phyloP scores from a whole-genome alignment of 2,113 vertebrate species.

The Heterotilapia buettikoferi region DNA sequence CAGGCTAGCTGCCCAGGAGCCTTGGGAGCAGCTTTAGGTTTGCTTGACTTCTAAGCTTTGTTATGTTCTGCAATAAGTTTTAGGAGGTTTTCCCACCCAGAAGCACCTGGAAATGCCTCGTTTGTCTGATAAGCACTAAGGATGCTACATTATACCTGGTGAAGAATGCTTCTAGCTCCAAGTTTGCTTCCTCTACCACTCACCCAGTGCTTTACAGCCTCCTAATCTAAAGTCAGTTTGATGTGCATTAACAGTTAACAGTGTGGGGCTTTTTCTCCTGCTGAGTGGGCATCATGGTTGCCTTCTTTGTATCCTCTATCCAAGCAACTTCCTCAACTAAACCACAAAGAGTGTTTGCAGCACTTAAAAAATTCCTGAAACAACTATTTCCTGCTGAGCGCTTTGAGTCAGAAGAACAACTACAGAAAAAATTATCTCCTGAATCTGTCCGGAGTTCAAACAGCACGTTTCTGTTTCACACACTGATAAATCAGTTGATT shows the following conservation, averaged over 20 bases:
- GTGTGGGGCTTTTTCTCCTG: not conserved
- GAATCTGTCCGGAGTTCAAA: not conserved
- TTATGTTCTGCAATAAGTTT: not conserved
- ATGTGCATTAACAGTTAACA: not conserved
- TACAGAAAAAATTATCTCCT: not conserved
- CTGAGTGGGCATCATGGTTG: not conserved
- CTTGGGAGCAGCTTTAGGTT: not conserved
- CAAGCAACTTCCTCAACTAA: not conserved
- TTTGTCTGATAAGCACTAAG: not conserved
- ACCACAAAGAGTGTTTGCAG: not conserved
- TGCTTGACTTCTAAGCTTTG: not conserved
- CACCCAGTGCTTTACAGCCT: not conserved
- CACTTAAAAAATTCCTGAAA: not conserved
- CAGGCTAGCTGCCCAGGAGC: fast-evolving
- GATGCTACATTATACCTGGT: not conserved
- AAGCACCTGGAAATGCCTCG: not conserved
- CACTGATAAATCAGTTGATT: not conserved
- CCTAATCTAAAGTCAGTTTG: not conserved
- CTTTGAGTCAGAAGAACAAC: fast-evolving
- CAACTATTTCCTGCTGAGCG: not conserved
- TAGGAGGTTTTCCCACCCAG: not conserved
- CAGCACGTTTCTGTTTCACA: not conserved
- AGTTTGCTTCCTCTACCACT: not conserved
- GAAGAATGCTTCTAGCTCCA: not conserved
- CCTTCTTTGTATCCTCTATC: not conserved